Evolutionary conservation across 2,797 vertebrate species (phyloP).

Genomic region (Rhincodon typus): DNA sequence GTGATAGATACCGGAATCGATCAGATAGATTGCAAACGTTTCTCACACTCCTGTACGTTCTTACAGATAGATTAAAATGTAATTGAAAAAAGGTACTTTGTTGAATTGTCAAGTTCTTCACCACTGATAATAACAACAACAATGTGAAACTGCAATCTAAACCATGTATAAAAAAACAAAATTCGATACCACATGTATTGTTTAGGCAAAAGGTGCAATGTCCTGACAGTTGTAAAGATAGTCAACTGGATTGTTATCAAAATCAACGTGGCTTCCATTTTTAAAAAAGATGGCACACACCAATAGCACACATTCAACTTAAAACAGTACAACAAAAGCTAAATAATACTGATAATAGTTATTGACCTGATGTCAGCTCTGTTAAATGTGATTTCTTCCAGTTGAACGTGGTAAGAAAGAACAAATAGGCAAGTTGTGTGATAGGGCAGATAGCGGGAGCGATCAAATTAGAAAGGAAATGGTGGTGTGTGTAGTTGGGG

Average conservation of each 20-base stretch:
- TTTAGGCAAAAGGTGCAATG: background rate
- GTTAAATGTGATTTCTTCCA: too few species aligned
- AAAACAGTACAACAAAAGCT: background rate
- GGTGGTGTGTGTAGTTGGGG: background rate
- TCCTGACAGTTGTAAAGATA: background rate
- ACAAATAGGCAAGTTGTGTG: background rate
- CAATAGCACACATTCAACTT: background rate
- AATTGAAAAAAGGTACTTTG: background rate
- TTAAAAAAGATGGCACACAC: background rate
- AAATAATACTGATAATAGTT: background rate
- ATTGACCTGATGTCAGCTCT: too few species aligned
- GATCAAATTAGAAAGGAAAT: background rate
- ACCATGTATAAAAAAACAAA: too few species aligned
- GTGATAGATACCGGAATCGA: background rate
- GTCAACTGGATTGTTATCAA: background rate
- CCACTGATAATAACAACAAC: background rate
- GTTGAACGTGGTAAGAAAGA: background rate
- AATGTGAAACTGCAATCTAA: background rate
- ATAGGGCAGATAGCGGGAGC: background rate
- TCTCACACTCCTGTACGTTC: background rate
- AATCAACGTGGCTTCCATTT: background rate
- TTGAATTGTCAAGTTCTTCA: background rate
- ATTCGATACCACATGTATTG: too few species aligned
- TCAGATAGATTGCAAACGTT: background rate
- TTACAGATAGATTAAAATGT: background rate